Percentiles rank a stretch among this genome's conserved stretches.
Conservation (phyloP, 2,113 vertebrate species). For the Leptosomus discolor region DNA sequence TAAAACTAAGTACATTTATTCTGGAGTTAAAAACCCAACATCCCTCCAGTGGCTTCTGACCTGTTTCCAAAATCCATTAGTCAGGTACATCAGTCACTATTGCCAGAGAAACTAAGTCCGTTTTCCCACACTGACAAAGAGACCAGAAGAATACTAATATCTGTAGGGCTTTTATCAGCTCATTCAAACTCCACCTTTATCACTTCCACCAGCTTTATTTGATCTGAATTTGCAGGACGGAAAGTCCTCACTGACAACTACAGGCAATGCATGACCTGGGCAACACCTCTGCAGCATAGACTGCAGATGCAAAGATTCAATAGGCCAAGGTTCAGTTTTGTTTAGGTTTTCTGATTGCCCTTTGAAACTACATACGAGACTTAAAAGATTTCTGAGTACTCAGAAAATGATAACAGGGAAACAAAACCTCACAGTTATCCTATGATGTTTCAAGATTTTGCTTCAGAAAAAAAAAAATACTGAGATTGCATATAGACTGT, state of each 20-base stretch:
- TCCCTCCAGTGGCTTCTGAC: background rate
- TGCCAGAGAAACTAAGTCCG: background rate
- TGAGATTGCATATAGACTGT: background rate
- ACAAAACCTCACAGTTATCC: background rate
- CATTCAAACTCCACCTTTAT: background rate
- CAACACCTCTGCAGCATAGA: background rate
- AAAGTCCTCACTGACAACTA: background rate
- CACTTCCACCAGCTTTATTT: conserved; percentile 20
- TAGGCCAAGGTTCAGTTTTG: background rate
- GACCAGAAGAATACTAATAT: background rate
- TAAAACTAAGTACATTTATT: background rate
- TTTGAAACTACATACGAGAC: background rate
- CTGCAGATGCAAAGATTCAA: background rate
- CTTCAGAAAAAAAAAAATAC: background rate
- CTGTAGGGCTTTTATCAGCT: background rate
- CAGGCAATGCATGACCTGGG: background rate
- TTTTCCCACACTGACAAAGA: background rate
- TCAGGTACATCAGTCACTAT: background rate
- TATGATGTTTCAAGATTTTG: background rate
- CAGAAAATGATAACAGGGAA: background rate
- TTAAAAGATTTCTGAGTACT: background rate
- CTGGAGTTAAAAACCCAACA: background rate
- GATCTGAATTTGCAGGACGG: background rate
- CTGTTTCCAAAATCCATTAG: background rate
- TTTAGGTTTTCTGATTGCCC: background rate